Evolutionary conservation across 2,113 vertebrate genomes (phyloP).

Genomic region (Falcunculus frontatus): DNA sequence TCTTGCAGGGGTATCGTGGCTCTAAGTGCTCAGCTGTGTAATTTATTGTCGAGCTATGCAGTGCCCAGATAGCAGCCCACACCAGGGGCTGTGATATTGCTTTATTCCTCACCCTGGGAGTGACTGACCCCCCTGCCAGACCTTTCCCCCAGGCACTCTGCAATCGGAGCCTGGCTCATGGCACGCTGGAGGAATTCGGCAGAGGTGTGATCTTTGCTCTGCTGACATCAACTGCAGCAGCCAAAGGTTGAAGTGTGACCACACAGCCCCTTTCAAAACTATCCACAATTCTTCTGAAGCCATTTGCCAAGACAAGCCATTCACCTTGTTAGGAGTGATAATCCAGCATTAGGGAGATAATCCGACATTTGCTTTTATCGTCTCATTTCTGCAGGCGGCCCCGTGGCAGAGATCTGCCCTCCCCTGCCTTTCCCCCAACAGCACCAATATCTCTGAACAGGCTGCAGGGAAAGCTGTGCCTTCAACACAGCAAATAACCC

Average conservation of each 20-base stretch:
- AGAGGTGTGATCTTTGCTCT: conserved; percentile 2
- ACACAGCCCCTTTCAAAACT: conserved; percentile 5
- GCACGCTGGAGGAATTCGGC: background rate
- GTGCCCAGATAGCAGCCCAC: background rate
- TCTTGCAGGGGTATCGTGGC: background rate
- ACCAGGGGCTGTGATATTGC: background rate
- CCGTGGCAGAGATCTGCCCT: background rate
- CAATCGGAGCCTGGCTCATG: background rate
- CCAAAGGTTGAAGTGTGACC: conserved; percentile 48
- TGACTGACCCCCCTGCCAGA: background rate
- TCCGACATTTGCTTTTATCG: conserved; percentile 39
- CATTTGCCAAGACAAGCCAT: conserved; percentile 53
- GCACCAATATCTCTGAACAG: background rate
- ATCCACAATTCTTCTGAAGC: conserved; percentile 27
- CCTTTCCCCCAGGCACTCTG: background rate
- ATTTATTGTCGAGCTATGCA: background rate
- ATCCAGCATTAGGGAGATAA: conserved; percentile 55
- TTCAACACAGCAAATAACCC: background rate
- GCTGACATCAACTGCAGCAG: conserved; percentile 23
- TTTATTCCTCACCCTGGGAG: background rate
- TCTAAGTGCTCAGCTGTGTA: background rate
- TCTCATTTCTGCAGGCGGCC: background rate
- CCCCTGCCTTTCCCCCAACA: background rate
- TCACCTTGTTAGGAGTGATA: conserved; percentile 54
- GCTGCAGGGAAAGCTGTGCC: background rate